Conservation (phyloP, 92 coral and sea anemone genomes). For the Bergia puertoricense region DNA sequence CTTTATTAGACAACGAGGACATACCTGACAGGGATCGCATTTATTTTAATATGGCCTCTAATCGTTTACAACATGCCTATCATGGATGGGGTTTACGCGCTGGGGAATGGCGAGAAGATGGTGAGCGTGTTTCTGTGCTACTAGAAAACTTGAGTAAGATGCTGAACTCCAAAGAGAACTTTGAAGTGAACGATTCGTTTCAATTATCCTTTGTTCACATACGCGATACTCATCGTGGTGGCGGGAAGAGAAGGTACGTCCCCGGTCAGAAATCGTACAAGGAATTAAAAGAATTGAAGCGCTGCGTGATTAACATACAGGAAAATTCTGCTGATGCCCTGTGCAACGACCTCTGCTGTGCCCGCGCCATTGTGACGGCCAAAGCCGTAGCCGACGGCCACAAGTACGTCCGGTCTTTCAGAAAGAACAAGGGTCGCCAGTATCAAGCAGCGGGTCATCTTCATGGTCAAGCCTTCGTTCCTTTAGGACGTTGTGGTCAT, state of each 20-base stretch:
- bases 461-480: conserved; percentile 36
- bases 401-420: conserved; percentile 7
- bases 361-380: conserved; percentile 37
- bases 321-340: conserved; percentile 16
- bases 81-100: conserved; percentile 13
- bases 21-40: background rate
- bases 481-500: background rate
- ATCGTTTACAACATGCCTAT: background rate
- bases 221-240: conserved; percentile 5
- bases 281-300: background rate
- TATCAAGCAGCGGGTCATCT: conserved; percentile 9
- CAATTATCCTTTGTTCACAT: background rate
- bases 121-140: background rate
- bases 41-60: background rate
- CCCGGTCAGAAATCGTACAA: conserved; percentile 15
- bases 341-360: conserved; percentile 23
- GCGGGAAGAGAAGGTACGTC: conserved; percentile 10
- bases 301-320: background rate
- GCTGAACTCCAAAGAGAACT: conserved; percentile 2
- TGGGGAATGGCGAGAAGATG: conserved; percentile 6
- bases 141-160: conserved; percentile 10
- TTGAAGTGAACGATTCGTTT: conserved; percentile 1
- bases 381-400: conserved; percentile 39
- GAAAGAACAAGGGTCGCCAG: conserved; percentile 11
- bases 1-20: background rate